These are phyloP conservation scores for Brachylomia viminalis DNA, from an alignment of 2,888 invertebrate species.

Conservation along the genomic window DNA sequence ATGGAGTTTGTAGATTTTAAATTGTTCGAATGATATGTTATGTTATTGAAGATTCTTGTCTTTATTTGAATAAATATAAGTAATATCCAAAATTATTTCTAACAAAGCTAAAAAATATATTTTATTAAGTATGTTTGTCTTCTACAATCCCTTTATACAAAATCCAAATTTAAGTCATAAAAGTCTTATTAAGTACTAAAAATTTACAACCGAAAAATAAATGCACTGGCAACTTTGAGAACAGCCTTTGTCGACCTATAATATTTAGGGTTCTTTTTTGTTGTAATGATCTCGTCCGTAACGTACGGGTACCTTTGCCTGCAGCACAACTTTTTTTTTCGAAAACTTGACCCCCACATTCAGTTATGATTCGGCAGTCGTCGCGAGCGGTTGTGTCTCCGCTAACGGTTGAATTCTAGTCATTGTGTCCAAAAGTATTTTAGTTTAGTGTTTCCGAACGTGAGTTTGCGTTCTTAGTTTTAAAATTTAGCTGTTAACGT, in stretches of 20 bases:
- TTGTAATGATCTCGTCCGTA: slow-evolving; percentile 89
- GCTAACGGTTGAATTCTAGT: slow-evolving; percentile 87
- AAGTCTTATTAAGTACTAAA: not conserved
- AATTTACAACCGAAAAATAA: slow-evolving; percentile 42
- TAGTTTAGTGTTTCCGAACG: slow-evolving; percentile 74
- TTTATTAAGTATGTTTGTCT: not conserved
- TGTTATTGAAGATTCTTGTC: slow-evolving; percentile 15
- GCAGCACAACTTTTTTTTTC: slow-evolving; percentile 83
- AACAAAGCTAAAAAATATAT: too few relatives aligned
- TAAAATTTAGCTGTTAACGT: slow-evolving; percentile 70
- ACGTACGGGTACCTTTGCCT: slow-evolving; percentile 88
- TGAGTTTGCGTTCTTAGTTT: slow-evolving; percentile 74
- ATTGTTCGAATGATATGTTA: slow-evolving; percentile 31
- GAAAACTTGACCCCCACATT: slow-evolving; percentile 86
- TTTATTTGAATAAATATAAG: slow-evolving; percentile 1
- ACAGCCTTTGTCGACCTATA: slow-evolving; percentile 77
- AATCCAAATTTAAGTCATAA: not conserved
- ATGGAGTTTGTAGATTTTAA: slow-evolving; percentile 63
- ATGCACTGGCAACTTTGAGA: slow-evolving; percentile 80
- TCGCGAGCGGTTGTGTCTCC: slow-evolving; percentile 84
- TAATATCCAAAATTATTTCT: not conserved
- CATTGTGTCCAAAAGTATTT: slow-evolving; percentile 87
- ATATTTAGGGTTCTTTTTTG: slow-evolving; percentile 90
- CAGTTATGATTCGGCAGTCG: slow-evolving; percentile 89
- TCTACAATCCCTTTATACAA: not conserved